phyloP scores from a whole-genome alignment of 1,140 invertebrate species.

The Formica exsecta region DNA sequence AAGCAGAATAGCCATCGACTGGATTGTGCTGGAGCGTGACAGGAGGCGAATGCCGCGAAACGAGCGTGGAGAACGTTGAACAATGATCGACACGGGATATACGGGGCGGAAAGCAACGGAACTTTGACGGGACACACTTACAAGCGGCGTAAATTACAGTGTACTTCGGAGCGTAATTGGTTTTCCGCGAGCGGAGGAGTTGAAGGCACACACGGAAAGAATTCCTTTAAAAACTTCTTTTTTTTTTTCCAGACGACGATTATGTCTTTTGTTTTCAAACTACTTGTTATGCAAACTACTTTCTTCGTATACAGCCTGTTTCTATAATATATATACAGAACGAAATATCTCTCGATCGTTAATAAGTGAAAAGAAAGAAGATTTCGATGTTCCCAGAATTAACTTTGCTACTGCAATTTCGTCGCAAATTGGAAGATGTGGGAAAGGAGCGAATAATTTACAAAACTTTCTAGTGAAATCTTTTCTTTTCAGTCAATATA shows the following conservation, averaged over 20 bases:
- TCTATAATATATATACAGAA: neutral
- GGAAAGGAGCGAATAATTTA: slow-evolving; percentile 28
- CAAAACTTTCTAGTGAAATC: slow-evolving; percentile 1
- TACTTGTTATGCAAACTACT: slow-evolving; percentile 39
- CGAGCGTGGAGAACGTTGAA: slow-evolving; percentile 29
- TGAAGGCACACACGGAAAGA: neutral
- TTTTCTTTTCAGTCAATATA: slow-evolving; percentile 22
- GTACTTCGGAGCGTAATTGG: slow-evolving; percentile 27
- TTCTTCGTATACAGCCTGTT: slow-evolving; percentile 4
- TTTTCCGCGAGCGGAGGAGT: slow-evolving; percentile 3
- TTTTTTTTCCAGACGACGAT: slow-evolving; percentile 18
- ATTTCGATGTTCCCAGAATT: slow-evolving; percentile 12
- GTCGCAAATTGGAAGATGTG: neutral
- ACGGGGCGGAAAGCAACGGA: slow-evolving; percentile 27
- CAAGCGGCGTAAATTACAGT: slow-evolving; percentile 28
- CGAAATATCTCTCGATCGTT: neutral
- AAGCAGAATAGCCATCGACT: slow-evolving; percentile 15
- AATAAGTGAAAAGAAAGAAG: neutral
- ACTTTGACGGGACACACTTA: slow-evolving; percentile 39
- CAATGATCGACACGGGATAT: slow-evolving; percentile 41
- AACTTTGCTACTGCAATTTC: slow-evolving; percentile 10
- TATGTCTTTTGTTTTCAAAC: slow-evolving; percentile 45
- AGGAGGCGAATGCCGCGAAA: slow-evolving; percentile 32
- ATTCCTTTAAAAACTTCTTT: slow-evolving; percentile 29
- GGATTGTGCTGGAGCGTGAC: slow-evolving; percentile 27